A percentile compares a stretch with the other conserved stretches of the same genome.
Evolutionary conservation across 1,140 invertebrate species (phyloP).

Genomic region (Scaptodrosophila lebanonensis): DNA sequence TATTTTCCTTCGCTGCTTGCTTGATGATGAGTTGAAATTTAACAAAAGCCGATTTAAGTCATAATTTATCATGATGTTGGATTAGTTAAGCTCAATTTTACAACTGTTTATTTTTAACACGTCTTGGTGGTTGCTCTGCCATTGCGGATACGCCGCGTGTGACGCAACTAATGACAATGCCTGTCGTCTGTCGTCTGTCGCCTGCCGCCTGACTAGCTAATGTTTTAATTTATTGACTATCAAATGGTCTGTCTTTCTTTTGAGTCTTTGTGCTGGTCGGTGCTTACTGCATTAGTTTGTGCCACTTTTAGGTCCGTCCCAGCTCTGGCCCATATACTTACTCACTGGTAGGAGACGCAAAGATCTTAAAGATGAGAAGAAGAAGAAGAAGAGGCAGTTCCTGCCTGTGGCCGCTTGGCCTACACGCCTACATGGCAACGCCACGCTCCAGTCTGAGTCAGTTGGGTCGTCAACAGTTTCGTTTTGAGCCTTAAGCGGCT

Average conservation of each 20-base stretch:
- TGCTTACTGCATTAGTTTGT: slow-evolving; percentile 68
- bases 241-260: slow-evolving; percentile 36
- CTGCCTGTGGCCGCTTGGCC: slow-evolving; percentile 3
- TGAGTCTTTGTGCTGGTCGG: slow-evolving; percentile 33
- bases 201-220: slow-evolving; percentile 30
- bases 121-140: too few relatives aligned
- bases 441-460: too few relatives aligned
- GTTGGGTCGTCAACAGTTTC: too few relatives aligned
- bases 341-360: slow-evolving; percentile 5
- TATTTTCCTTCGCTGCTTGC: slow-evolving; percentile 12
- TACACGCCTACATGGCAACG: slow-evolving; percentile 19
- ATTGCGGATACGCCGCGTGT: slow-evolving; percentile 50
- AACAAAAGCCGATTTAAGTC: slow-evolving; percentile 76
- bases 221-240: slow-evolving; percentile 66
- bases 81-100: slow-evolving; percentile 70
- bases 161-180: slow-evolving; percentile 41
- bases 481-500: too few relatives aligned
- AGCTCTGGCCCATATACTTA: too few relatives aligned
- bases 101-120: slow-evolving; percentile 72
- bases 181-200: not conserved
- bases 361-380: slow-evolving; percentile 12
- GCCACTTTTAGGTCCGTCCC: slow-evolving; percentile 29
- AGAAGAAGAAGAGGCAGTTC: not conserved
- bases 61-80: slow-evolving; percentile 72
- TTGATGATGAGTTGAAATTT: slow-evolving; percentile 67